Evolutionary conservation across 2,888 invertebrate species (phyloP).

Genomic region (Reticulitermes lucifugus): DNA sequence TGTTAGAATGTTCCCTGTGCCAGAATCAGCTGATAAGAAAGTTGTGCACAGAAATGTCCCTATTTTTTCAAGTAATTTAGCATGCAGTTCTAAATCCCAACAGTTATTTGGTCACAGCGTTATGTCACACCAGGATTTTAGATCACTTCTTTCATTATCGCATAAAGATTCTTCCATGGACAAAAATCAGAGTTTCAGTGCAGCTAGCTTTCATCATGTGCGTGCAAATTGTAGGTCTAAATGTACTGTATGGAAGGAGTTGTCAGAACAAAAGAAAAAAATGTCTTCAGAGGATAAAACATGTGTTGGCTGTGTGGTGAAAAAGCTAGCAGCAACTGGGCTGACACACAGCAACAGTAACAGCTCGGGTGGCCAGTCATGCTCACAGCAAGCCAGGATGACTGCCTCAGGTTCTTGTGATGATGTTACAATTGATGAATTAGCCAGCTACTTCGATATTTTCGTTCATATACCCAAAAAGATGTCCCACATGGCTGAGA

Average conservation of each 20-base stretch:
- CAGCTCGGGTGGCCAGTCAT: conserved; percentile 60
- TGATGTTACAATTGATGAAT: conserved; percentile 93
- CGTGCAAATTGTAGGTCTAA: conserved; percentile 14
- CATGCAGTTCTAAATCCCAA: background rate
- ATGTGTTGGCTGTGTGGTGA: background rate
- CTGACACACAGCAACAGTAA: background rate
- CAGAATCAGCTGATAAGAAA: conserved; percentile 18
- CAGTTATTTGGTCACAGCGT: conserved; percentile 29
- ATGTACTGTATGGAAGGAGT: background rate
- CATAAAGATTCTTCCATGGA: conserved; percentile 1
- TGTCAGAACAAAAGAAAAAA: background rate
- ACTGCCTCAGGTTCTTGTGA: conserved; percentile 64
- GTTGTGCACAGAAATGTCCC: background rate
- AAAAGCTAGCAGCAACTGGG: background rate
- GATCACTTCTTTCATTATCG: conserved; percentile 39
- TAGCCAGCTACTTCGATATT: conserved; percentile 95
- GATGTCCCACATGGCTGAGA: conserved; percentile 98
- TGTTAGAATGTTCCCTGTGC: conserved; percentile 18
- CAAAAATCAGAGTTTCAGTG: conserved; percentile 26
- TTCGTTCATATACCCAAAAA: conserved; percentile 97
- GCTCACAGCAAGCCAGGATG: conserved; percentile 84
- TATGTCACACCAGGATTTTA: conserved; percentile 45
- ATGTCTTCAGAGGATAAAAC: conserved; percentile 13
- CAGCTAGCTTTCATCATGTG: conserved; percentile 43
- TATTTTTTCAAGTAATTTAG: background rate